phyloP scores from a whole-genome alignment of 2,113 vertebrate genomes.

The Xiphias gladius region DNA sequence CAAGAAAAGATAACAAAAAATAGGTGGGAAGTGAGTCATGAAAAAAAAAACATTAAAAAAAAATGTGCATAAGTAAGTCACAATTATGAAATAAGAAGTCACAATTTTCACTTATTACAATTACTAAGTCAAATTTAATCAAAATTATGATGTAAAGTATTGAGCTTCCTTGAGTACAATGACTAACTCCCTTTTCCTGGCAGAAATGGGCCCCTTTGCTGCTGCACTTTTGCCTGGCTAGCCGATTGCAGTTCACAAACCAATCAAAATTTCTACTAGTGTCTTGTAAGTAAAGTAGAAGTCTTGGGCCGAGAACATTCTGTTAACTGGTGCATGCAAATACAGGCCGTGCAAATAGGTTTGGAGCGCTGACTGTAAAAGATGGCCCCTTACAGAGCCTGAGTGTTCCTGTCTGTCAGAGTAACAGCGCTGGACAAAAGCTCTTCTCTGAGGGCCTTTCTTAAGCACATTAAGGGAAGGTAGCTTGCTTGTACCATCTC shows the following conservation, averaged over 20 bases:
- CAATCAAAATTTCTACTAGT: not conserved
- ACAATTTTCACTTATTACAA: not conserved
- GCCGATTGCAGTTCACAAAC: slow-evolving; percentile 11
- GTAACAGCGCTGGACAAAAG: slow-evolving; percentile 60
- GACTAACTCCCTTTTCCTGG: not conserved
- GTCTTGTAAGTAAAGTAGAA: slow-evolving; percentile 15
- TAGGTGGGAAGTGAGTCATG: not conserved
- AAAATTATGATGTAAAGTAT: not conserved
- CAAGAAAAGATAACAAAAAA: not conserved
- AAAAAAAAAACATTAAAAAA: not conserved
- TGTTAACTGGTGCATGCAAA: slow-evolving; percentile 64
- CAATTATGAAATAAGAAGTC: not conserved
- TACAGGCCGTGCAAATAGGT: slow-evolving; percentile 53
- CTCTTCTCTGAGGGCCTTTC: slow-evolving; percentile 61
- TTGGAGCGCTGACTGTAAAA: slow-evolving; percentile 53
- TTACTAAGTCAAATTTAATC: not conserved
- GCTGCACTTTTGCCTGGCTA: not conserved
- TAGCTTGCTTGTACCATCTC: slow-evolving; percentile 39
- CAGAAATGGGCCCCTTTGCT: slow-evolving; percentile 2
- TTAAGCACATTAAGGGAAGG: slow-evolving; percentile 51
- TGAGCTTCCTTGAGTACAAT: not conserved
- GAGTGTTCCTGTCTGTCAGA: slow-evolving; percentile 54
- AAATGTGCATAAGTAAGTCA: no score
- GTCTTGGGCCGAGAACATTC: slow-evolving; percentile 8
- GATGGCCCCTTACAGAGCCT: slow-evolving; percentile 3